Conservation (phyloP, 2,797 vertebrate genomes). For the Crocodylus rhombifer region DNA sequence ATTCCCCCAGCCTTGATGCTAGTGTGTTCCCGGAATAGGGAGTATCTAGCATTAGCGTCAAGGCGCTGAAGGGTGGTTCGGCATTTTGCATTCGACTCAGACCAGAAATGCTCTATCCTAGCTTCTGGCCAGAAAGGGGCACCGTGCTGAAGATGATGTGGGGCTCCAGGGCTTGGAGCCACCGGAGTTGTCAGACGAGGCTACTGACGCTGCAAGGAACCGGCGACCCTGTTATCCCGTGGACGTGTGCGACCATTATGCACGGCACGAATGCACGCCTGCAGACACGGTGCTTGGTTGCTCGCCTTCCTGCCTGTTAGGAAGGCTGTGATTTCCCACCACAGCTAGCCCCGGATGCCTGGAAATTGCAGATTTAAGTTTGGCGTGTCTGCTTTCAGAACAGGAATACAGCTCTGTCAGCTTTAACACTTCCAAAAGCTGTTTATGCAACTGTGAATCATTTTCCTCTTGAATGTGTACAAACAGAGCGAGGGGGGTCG, state of each 20-base stretch:
- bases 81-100: background rate
- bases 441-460: background rate
- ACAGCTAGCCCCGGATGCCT: background rate
- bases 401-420: background rate
- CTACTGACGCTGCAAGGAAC: background rate
- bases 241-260: background rate
- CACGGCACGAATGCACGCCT: background rate
- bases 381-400: background rate
- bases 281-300: rapidly evolving
- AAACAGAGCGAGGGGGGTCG: background rate
- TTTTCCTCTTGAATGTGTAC: background rate
- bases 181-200: background rate
- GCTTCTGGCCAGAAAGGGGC: background rate
- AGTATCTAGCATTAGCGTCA: background rate
- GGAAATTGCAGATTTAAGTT: background rate
- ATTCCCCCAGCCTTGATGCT: no score
- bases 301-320: background rate
- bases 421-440: background rate
- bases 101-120: background rate
- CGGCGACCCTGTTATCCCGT: background rate
- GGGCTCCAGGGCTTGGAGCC: background rate
- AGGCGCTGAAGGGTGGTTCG: background rate
- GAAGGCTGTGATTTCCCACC: background rate
- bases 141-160: background rate
- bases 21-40: no score